These are phyloP conservation scores for Drosophila parthenogenetica DNA, from an alignment of 2,888 invertebrate genomes.

Conservation along the genomic window DNA sequence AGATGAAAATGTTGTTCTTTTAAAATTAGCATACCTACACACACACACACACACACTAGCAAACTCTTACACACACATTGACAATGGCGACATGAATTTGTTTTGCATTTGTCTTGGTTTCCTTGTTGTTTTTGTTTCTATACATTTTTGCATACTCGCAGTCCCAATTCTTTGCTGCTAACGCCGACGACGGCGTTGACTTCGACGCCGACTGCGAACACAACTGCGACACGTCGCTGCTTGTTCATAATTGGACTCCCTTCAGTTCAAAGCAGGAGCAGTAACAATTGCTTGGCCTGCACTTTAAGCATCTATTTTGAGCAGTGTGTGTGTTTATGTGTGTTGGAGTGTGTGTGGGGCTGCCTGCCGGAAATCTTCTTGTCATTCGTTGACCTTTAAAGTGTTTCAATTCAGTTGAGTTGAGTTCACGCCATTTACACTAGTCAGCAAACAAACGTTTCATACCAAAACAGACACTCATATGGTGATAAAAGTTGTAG, in stretches of 20 bases:
- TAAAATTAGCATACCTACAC: constrained; percentile 76
- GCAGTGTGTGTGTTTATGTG: constrained; percentile 51
- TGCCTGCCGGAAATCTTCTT: constrained; percentile 73
- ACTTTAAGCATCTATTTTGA: constrained; percentile 67
- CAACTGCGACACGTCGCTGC: constrained; percentile 35
- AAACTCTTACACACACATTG: constrained; percentile 6
- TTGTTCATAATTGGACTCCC: constrained; percentile 67
- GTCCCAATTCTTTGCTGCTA: constrained; percentile 5
- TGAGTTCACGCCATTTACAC: constrained; percentile 34
- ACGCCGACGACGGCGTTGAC: constrained; percentile 15
- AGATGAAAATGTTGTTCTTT: constrained; percentile 76
- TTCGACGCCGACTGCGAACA: constrained; percentile 8
- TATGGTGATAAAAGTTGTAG: no score
- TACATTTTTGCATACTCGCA: constrained; percentile 21
- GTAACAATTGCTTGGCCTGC: constrained; percentile 67
- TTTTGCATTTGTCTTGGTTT: constrained; percentile 43
- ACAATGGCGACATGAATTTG: constrained; percentile 55
- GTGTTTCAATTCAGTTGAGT: constrained; percentile 42
- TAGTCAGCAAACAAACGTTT: constrained; percentile 5
- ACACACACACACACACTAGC: constrained; percentile 29
- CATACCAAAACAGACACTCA: neutral
- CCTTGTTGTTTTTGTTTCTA: constrained; percentile 49
- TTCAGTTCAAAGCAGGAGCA: constrained; percentile 59
- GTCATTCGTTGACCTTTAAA: constrained; percentile 78
- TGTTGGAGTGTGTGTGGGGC: constrained; percentile 16